A percentile compares a stretch with the other conserved stretches of the same genome.
Evolutionary conservation across 2,888 invertebrate species (phyloP).

Genomic region (Tinea semifulvella): DNA sequence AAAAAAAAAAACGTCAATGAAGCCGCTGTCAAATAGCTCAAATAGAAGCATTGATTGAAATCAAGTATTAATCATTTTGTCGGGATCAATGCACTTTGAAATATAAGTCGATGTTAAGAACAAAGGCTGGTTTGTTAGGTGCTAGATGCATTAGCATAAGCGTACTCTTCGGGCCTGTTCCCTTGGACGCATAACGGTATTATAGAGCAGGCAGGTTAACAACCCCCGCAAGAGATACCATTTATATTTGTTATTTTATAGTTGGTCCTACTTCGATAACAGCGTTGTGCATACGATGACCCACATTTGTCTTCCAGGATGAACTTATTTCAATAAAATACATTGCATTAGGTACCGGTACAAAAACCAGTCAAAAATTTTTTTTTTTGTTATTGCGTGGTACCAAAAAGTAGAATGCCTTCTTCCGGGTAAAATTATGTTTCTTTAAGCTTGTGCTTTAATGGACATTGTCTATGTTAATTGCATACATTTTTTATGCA

Average conservation of each 20-base stretch:
- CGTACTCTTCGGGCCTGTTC: slow-evolving; percentile 18
- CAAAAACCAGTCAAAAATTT: too few relatives aligned
- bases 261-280: slow-evolving; percentile 4
- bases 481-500: too few relatives aligned
- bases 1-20: too few relatives aligned
- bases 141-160: slow-evolving; percentile 12
- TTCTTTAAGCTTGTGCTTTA: too few relatives aligned
- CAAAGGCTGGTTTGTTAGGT: slow-evolving; percentile 7
- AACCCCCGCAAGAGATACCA: slow-evolving; percentile 23
- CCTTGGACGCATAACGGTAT: slow-evolving; percentile 27
- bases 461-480: too few relatives aligned
- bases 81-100: slow-evolving; percentile 4
- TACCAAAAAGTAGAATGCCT: too few relatives aligned
- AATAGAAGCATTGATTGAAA: too few relatives aligned
- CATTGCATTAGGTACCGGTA: too few relatives aligned
- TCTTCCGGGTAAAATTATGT: too few relatives aligned
- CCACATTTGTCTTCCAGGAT: neutral
- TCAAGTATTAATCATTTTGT: neutral
- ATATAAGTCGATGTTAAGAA: neutral
- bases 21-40: too few relatives aligned
- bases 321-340: too few relatives aligned
- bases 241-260: neutral
- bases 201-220: slow-evolving; percentile 22
- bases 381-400: too few relatives aligned
- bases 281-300: neutral